Evolutionary conservation across 2,113 vertebrate species (phyloP).

Genomic region (Neolamprologus falcicula): DNA sequence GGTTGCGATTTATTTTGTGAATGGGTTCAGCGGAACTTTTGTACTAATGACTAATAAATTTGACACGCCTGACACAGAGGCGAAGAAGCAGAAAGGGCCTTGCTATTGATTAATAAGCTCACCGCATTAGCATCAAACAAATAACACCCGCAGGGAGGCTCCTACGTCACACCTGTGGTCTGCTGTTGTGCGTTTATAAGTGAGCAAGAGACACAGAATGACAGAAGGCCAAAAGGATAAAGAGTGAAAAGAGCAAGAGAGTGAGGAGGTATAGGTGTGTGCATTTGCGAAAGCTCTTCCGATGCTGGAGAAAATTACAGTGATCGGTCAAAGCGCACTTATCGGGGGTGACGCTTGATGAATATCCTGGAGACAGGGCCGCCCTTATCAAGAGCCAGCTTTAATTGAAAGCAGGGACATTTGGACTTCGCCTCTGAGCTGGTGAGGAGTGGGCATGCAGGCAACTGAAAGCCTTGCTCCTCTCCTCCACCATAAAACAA

Average conservation of each 20-base stretch:
- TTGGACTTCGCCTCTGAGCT: slow-evolving; percentile 47
- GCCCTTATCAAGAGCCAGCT: slow-evolving; percentile 62
- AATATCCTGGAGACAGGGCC: slow-evolving; percentile 59
- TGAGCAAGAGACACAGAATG: background rate
- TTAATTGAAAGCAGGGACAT: slow-evolving; percentile 69
- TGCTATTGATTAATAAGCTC: slow-evolving; percentile 48
- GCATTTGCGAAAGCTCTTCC: slow-evolving; percentile 7
- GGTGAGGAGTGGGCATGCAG: slow-evolving; percentile 9
- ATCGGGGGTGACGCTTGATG: slow-evolving; percentile 58
- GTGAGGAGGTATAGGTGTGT: slow-evolving; percentile 1
- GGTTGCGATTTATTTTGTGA: slow-evolving; percentile 22
- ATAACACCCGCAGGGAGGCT: slow-evolving; percentile 23
- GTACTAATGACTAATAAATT: slow-evolving; percentile 52
- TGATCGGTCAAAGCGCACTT: slow-evolving; percentile 49
- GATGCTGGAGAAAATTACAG: slow-evolving; percentile 41
- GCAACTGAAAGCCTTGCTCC: slow-evolving; percentile 18
- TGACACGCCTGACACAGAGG: slow-evolving; percentile 15
- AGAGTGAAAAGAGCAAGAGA: background rate
- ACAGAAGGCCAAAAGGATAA: background rate
- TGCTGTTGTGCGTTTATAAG: background rate
- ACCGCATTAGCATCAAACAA: slow-evolving; percentile 53
- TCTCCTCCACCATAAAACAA: slow-evolving; percentile 55
- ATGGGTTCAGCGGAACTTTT: slow-evolving; percentile 30
- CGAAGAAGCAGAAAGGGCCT: slow-evolving; percentile 11
- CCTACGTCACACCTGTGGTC: background rate